phyloP scores from a whole-genome alignment of 2,888 invertebrate genomes.

The Dynastes tityus region DNA sequence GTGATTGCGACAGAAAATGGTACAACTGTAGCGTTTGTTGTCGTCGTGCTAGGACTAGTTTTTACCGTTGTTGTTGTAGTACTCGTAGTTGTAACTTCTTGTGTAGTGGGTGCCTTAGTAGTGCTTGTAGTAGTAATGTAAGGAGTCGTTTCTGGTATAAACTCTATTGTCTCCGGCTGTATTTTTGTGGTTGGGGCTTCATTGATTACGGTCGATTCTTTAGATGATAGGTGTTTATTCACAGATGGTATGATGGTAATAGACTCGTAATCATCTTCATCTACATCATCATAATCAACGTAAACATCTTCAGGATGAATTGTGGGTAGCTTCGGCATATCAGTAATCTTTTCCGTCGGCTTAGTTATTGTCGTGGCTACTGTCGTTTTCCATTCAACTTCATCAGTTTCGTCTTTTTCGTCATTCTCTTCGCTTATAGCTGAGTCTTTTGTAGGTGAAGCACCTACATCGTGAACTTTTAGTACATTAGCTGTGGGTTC shows the following conservation, averaged over 20 bases:
- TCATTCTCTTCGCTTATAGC: conserved; percentile 16
- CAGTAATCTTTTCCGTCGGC: conserved; percentile 38
- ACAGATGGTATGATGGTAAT: conserved; percentile 65
- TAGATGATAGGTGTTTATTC: conserved; percentile 11
- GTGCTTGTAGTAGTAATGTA: conserved; percentile 46
- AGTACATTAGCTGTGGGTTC: conserved; percentile 39
- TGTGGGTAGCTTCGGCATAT: conserved; percentile 5
- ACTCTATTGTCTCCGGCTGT: conserved; percentile 60
- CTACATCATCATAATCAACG: conserved; percentile 71
- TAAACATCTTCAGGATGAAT: conserved; percentile 59
- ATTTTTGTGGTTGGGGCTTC: conserved; percentile 48
- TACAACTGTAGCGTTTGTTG: conserved; percentile 56
- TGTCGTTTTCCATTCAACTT: conserved; percentile 46
- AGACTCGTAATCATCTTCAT: conserved; percentile 68
- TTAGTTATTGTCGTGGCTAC: conserved; percentile 51
- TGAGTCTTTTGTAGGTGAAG: conserved; percentile 24
- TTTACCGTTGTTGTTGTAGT: conserved; percentile 51
- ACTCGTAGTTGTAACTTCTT: conserved; percentile 43
- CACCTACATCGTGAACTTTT: conserved; percentile 32
- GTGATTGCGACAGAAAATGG: conserved; percentile 56
- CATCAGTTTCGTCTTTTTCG: conserved; percentile 45
- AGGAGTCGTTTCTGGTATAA: conserved; percentile 51
- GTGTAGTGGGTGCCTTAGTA: conserved; percentile 42
- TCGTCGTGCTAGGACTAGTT: conserved; percentile 50
- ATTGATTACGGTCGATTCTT: conserved; percentile 33